Percentiles rank a stretch among this genome's conserved stretches.
Evolutionary conservation across 1,140 invertebrate species (phyloP).

Genomic region (Drosophila repletoides): DNA sequence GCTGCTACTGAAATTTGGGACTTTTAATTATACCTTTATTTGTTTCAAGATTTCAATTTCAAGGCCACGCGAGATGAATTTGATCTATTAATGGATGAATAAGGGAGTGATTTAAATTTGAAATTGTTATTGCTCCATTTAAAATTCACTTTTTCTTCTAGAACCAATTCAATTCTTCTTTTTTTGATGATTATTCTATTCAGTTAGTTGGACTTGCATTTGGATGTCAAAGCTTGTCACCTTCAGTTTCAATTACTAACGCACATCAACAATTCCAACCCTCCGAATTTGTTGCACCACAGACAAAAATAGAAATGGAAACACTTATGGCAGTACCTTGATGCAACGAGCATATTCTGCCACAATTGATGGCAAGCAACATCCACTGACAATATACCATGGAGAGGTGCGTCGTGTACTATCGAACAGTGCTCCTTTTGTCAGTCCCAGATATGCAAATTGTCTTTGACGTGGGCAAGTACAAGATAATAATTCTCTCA

Average conservation of each 20-base stretch:
- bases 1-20: not conserved
- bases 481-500: slow-evolving; percentile 63
- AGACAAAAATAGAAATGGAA: not conserved
- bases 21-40: slow-evolving; percentile 13
- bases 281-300: slow-evolving; percentile 9
- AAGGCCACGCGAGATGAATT: slow-evolving; percentile 11
- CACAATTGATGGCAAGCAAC: not conserved
- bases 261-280: not conserved
- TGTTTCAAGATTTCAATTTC: slow-evolving; percentile 16
- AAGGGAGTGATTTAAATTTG: too few species aligned
- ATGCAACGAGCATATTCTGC: not conserved
- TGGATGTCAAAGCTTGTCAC: not conserved
- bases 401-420: slow-evolving; percentile 2
- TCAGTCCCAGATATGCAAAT: slow-evolving; percentile 54
- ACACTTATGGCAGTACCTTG: slow-evolving; percentile 6
- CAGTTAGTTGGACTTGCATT: too few species aligned
- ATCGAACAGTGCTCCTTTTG: slow-evolving; percentile 34
- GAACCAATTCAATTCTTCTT: too few species aligned
- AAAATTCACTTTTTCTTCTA: too few species aligned
- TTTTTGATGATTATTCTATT: too few species aligned
- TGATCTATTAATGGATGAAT: too few species aligned
- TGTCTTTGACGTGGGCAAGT: slow-evolving; percentile 65
- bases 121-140: too few species aligned
- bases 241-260: not conserved
- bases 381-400: slow-evolving; percentile 15